Percentiles rank a stretch among this genome's conserved stretches.
Conservation (phyloP, 2,113 vertebrate species). For the Grantiella picta region DNA sequence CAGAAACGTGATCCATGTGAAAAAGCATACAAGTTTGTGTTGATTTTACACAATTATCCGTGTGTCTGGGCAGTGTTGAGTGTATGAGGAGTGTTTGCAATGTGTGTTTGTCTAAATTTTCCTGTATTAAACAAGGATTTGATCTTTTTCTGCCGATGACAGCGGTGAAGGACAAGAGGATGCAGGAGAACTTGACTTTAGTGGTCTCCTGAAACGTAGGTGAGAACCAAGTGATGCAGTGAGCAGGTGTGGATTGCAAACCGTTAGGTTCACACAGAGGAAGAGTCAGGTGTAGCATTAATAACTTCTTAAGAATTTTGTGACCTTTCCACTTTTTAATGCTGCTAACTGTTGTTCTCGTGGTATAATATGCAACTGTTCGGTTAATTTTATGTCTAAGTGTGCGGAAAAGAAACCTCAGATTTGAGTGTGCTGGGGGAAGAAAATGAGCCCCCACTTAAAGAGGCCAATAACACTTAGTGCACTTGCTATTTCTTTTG, state of each 20-base stretch:
- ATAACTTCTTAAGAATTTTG: slow-evolving; percentile 37
- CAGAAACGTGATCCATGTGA: slow-evolving; percentile 66
- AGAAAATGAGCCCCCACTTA: not conserved
- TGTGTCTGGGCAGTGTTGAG: slow-evolving; percentile 58
- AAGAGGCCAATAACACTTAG: not conserved
- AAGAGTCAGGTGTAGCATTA: slow-evolving; percentile 65
- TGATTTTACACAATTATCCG: slow-evolving; percentile 50
- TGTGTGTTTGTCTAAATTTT: slow-evolving; percentile 59
- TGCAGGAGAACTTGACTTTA: slow-evolving; percentile 99
- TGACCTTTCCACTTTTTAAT: not conserved
- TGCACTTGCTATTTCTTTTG: slow-evolving; percentile 17
- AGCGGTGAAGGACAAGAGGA: slow-evolving; percentile 98
- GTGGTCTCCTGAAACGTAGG: slow-evolving; percentile 99
- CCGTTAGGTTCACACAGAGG: slow-evolving; percentile 43
- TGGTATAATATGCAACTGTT: not conserved
- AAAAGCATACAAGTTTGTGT: slow-evolving; percentile 77
- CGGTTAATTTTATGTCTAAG: not conserved
- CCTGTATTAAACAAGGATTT: slow-evolving; percentile 80
- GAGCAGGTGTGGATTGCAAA: slow-evolving; percentile 68
- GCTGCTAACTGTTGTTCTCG: slow-evolving; percentile 32
- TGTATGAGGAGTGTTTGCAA: slow-evolving; percentile 51
- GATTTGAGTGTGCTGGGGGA: not conserved
- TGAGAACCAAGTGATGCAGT: slow-evolving; percentile 83
- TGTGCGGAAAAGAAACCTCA: not conserved
- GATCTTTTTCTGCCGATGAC: slow-evolving; percentile 92